Evolutionary conservation across 2,888 invertebrate species (phyloP), one percentile per base, ranked within the genome.

Genomic region (Argyresthia albistria): DNA sequence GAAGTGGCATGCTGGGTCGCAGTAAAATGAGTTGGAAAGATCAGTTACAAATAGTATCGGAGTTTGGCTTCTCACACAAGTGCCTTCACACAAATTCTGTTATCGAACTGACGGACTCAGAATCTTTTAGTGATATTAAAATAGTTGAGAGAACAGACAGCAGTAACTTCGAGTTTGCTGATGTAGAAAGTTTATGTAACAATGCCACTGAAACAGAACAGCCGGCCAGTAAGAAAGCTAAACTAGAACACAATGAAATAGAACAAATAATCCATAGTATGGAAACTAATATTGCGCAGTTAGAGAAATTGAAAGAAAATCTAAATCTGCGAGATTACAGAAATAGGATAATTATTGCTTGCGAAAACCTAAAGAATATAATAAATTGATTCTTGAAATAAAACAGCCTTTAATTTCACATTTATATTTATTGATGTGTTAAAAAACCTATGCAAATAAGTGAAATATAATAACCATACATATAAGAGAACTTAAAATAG

Each of bases 391-490:
- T 52, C 52, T 56, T 52, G 59, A 83, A 84, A 83, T 76, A 65
- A 76, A 64, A 61, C 42, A 58, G 15, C 35, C 10, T 8, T 43
- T 56, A 77, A 78, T 81, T 80, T 81, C 83, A 84, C 86, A 87
- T 80, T 84, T 80, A 86, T 82, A 80, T 84, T 84, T 86, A 86
- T 80, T 86, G 80, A 82, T 83, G 84, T 84, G 82, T 86, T 86
- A 84, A 86, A 84, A 80, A 86, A 78, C 76, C 77, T 84, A 80
- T 86, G 86, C 83, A 86, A 82, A 79, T 86, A 82, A 80, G 84
- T 86, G 86, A 83, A 82, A 80, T 79, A 81, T 74, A 76, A 76
- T 83, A 82, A 80, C 73, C 75, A 69, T 80, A 78, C 70, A 70
- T 61, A 53, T 61, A 53, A 52, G 66, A 62, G 66, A 70, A 81